Evolutionary conservation across 1,140 invertebrate species (phyloP).

Genomic region (Ceratina australensis): DNA sequence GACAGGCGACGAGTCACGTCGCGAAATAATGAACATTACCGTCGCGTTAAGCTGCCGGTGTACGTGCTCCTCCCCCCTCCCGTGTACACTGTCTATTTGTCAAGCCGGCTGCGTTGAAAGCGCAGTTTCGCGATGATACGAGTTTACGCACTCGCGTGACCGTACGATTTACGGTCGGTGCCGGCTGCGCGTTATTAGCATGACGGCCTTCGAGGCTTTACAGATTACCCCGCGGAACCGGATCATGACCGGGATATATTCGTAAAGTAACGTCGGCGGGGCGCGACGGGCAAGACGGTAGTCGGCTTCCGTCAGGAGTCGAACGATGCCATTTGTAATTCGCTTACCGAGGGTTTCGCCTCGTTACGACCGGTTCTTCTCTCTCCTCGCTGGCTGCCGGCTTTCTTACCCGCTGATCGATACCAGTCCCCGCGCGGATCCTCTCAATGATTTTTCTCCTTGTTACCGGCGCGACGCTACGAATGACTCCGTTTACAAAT

Average conservation of each 20-base stretch:
- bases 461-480: no score
- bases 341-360: constrained; percentile 38
- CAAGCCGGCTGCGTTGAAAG: constrained; percentile 23
- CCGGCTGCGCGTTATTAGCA: constrained; percentile 60
- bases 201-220: constrained; percentile 52
- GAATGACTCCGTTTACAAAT: not conserved
- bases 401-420: constrained; percentile 2
- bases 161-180: constrained; percentile 42
- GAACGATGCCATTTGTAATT: constrained; percentile 55
- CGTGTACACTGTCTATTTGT: constrained; percentile 25
- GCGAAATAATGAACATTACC: constrained; percentile 16
- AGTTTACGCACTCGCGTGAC: no score
- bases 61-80: no score
- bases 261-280: not conserved
- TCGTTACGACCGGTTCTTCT: constrained; percentile 49
- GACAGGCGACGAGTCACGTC: constrained; percentile 6
- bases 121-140: no score
- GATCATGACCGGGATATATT: constrained; percentile 42
- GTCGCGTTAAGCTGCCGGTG: no score
- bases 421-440: not conserved
- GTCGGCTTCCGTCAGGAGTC: constrained; percentile 36
- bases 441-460: no score
- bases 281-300: constrained; percentile 19
- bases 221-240: constrained; percentile 56
- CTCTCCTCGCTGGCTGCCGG: no score